These are phyloP conservation scores for Drosophila orena DNA, from an alignment of 1,140 invertebrate species.

Conservation along the genomic window DNA sequence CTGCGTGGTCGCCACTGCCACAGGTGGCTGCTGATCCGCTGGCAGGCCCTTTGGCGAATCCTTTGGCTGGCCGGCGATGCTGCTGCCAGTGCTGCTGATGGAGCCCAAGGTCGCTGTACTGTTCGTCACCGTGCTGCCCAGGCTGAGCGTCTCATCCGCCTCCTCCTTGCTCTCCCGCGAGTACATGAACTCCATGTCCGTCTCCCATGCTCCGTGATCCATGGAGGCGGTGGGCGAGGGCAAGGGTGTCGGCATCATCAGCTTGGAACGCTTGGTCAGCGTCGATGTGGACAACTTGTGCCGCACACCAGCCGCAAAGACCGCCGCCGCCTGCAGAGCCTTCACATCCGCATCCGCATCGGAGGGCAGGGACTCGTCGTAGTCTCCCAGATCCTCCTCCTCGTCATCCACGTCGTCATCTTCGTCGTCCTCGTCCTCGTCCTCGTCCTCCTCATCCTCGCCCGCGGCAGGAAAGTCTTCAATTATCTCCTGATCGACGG, in stretches of 20 bases:
- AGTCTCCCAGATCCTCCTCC: slow-evolving; percentile 28
- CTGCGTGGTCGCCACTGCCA: not conserved
- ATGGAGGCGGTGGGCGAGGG: slow-evolving; percentile 72
- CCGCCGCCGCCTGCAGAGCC: slow-evolving; percentile 57
- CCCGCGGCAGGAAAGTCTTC: slow-evolving; percentile 9
- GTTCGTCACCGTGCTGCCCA: slow-evolving; percentile 78
- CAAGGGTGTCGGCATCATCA: slow-evolving; percentile 55
- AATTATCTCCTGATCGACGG: slow-evolving; percentile 31
- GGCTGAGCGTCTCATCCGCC: slow-evolving; percentile 45
- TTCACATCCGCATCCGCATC: slow-evolving; percentile 41
- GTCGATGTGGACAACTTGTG: slow-evolving; percentile 47
- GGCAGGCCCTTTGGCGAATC: not conserved
- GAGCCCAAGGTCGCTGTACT: slow-evolving; percentile 75
- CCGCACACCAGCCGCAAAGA: slow-evolving; percentile 63
- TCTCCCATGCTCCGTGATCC: slow-evolving; percentile 82
- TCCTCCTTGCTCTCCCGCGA: slow-evolving; percentile 36
- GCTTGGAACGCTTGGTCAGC: slow-evolving; percentile 51
- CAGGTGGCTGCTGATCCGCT: not conserved
- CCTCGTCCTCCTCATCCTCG: slow-evolving; percentile 12
- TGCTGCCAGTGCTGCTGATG: slow-evolving; percentile 52
- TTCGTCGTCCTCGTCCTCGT: slow-evolving; percentile 55
- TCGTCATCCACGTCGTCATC: slow-evolving; percentile 32
- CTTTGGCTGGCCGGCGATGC: slow-evolving; percentile 17
- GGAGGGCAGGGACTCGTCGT: slow-evolving; percentile 40
- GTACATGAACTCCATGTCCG: slow-evolving; percentile 81